A percentile compares a stretch with the other conserved stretches of the same genome.
phyloP scores from a whole-genome alignment of 2,797 vertebrate species.

The Channa striata region DNA sequence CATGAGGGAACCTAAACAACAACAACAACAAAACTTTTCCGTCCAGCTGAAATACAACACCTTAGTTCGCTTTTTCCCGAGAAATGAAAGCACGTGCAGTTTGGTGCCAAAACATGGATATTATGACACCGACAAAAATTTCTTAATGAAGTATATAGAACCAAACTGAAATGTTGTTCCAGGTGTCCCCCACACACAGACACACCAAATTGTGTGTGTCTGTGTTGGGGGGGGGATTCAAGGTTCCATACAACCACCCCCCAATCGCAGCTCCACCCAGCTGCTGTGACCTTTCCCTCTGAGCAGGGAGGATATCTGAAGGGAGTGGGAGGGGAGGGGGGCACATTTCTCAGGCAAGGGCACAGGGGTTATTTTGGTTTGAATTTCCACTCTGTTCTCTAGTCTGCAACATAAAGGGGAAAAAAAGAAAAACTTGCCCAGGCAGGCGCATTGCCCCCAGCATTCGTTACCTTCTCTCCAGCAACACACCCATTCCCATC shows the following conservation, averaged over 20 bases:
- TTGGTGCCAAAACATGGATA: background rate
- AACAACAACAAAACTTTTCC: background rate
- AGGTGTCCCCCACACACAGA: slow-evolving; percentile 56
- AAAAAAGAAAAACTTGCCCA: slow-evolving; percentile 62
- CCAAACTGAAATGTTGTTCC: slow-evolving; percentile 27
- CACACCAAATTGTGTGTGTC: slow-evolving; percentile 18
- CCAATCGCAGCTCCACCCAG: slow-evolving; percentile 41
- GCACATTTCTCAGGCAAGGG: slow-evolving; percentile 75
- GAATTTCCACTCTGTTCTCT: slow-evolving; percentile 80
- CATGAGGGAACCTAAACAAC: slow-evolving; percentile 1
- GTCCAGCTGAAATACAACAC: background rate
- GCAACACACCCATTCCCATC: slow-evolving; percentile 64
- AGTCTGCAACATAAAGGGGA: slow-evolving; percentile 65
- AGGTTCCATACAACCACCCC: slow-evolving; percentile 29
- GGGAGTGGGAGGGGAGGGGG: slow-evolving; percentile 42
- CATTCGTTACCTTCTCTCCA: slow-evolving; percentile 68
- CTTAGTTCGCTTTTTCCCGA: background rate
- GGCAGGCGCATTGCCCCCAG: slow-evolving; percentile 76
- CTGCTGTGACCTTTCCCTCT: slow-evolving; percentile 76
- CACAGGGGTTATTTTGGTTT: slow-evolving; percentile 79
- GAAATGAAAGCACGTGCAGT: slow-evolving; percentile 2
- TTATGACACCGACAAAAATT: slow-evolving; percentile 1
- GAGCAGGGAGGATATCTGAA: slow-evolving; percentile 71
- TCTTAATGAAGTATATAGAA: slow-evolving; percentile 5
- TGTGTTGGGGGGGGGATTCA: slow-evolving; percentile 11